Evolutionary conservation across 2,888 invertebrate genomes (phyloP).

Genomic region (Lysandra coridon): DNA sequence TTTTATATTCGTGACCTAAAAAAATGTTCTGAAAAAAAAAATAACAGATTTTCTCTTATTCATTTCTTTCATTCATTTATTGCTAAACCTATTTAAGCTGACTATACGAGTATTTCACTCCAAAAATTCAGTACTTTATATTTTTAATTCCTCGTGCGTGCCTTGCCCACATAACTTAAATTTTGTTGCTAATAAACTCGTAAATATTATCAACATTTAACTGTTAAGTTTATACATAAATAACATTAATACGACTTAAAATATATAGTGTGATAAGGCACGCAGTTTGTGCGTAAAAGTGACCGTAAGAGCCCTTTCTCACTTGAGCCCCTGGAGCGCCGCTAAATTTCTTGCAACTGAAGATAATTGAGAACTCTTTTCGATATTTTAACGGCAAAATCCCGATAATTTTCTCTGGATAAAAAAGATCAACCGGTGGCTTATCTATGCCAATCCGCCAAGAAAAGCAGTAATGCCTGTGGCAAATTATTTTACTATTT

Average conservation of each 20-base stretch:
- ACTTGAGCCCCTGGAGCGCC: neutral
- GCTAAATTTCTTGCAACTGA: neutral
- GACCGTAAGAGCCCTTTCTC: constrained; percentile 42
- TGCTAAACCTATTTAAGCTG: neutral
- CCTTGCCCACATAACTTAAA: neutral
- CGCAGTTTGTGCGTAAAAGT: constrained; percentile 31
- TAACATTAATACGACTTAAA: constrained; percentile 21
- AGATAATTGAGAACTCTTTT: too few species aligned
- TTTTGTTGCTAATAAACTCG: constrained; percentile 20
- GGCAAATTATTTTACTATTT: too few species aligned
- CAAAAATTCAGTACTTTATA: neutral
- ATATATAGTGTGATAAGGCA: constrained; percentile 19
- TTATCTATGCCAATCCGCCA: too few species aligned
- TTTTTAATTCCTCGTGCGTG: neutral
- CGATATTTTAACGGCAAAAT: too few species aligned
- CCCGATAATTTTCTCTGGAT: too few species aligned
- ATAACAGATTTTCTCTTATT: too few species aligned
- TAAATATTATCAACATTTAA: constrained; percentile 29
- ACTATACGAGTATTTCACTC: neutral
- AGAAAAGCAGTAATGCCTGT: too few species aligned
- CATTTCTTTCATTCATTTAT: neutral
- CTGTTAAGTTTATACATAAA: constrained; percentile 27
- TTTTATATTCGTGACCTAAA: too few species aligned
- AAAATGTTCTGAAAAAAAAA: too few species aligned
- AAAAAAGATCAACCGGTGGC: too few species aligned